Evolutionary conservation across 2,113 vertebrate genomes (phyloP), one percentile per base, ranked within the genome.

Genomic region (Zosterops japonicus): DNA sequence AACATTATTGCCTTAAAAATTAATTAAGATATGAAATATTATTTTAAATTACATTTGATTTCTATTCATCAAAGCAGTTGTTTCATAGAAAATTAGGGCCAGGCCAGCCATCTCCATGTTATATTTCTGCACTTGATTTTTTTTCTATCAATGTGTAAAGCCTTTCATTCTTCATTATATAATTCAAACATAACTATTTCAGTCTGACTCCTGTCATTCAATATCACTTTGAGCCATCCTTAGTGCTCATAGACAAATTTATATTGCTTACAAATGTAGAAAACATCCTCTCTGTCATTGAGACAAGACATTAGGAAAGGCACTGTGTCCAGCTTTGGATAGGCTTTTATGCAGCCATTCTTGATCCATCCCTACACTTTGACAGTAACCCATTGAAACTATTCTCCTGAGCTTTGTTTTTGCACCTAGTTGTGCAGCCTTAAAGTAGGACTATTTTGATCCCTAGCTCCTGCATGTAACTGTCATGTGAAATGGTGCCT

Each of bases 401-500:
- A 49, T 71, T 82, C 65, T 91, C 85, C 53, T 75, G 52, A 87
- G 25, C 29, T 79, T 81, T 59, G 74, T n/a, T 93, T 94, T 94
- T 93, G 65, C 70, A 91, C 57, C 41, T 72, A 41, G 9, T 10
- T 83, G 27, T 25, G 14, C 49, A 91, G 35, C 35, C 74, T 90
- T 67, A 28, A 63, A 61, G 63, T 17, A 53, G 56, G 21, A 93
- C 68, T 57, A 74, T 46, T 61, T 85, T 76, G 70, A 76, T 76
- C 61, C 36, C 31, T 36, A 69, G n/a, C 22, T 93, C 53, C 67
- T 80, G 41, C 2, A 4, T 50, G 57, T 83, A 88, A 74, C 67
- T 80, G 75, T 65, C 94, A 59, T 59, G 59, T 57, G 57, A 95
- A 93, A 90, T 65, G 63, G 46, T 85, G n/a, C 71, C 85, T 90